Percentiles rank a stretch among this genome's conserved stretches.
Conservation (phyloP, 2,797 vertebrate species). For the Taeniopygia guttata region DNA sequence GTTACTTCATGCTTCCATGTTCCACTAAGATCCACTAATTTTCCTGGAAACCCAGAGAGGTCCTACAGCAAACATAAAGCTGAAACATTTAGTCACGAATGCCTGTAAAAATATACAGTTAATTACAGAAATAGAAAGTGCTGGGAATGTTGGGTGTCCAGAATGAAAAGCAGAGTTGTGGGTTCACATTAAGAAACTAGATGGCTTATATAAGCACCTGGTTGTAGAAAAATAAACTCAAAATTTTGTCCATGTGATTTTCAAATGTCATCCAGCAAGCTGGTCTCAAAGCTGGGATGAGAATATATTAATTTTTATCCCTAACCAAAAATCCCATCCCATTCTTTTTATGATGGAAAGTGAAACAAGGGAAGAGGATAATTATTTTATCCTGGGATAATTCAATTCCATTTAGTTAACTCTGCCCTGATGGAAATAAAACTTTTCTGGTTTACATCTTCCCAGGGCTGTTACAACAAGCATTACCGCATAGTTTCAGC, state of each 20-base stretch:
- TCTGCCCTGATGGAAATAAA: slow-evolving; percentile 13
- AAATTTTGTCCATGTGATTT: neutral
- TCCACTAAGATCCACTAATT: neutral
- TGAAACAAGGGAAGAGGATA: neutral
- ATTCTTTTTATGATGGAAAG: neutral
- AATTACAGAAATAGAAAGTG: neutral
- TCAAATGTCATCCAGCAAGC: neutral
- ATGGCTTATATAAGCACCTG: neutral
- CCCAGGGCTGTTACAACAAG: slow-evolving; percentile 1
- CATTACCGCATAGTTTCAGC: slow-evolving; percentile 48
- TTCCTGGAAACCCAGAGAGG: neutral
- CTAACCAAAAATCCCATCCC: neutral
- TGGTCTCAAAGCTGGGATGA: neutral
- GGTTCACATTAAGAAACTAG: neutral
- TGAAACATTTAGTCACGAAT: neutral
- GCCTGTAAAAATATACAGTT: neutral
- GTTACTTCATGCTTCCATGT: neutral
- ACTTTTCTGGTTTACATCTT: slow-evolving; percentile 10
- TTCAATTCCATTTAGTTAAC: neutral
- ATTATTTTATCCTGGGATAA: slow-evolving; percentile 15
- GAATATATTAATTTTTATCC: neutral
- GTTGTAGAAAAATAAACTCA: neutral
- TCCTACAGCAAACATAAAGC: neutral
- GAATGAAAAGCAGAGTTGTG: neutral
- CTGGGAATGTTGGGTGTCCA: neutral